These are phyloP conservation scores for Calypte anna DNA, from an alignment of 2,113 vertebrate genomes.

Conservation along the genomic window DNA sequence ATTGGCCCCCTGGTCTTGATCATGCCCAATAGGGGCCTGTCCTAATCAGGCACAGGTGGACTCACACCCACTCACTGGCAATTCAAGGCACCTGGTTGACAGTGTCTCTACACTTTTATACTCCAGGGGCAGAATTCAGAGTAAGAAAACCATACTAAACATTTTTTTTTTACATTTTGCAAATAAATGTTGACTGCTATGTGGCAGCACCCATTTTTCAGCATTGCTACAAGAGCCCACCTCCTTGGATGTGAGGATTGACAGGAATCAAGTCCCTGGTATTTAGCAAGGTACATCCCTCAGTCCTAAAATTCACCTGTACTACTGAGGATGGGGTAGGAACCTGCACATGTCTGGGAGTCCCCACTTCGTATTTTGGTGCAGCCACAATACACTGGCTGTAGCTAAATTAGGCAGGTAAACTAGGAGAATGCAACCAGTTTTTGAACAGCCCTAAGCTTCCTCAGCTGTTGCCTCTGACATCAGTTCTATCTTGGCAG, in stretches of 20 bases:
- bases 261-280: background rate
- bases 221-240: background rate
- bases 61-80: too few relatives aligned
- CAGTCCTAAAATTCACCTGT: background rate
- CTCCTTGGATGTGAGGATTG: background rate
- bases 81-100: too few relatives aligned
- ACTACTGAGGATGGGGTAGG: background rate
- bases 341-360: background rate
- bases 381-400: background rate
- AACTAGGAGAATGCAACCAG: background rate
- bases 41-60: too few relatives aligned
- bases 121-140: background rate
- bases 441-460: background rate
- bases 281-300: background rate
- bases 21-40: too few relatives aligned
- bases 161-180: background rate
- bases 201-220: background rate
- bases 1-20: too few relatives aligned
- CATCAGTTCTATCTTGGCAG: background rate
- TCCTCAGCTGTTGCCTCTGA: background rate
- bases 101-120: too few relatives aligned
- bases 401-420: background rate
- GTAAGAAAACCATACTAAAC: background rate
- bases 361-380: background rate
- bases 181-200: background rate